Evolutionary conservation across 2,888 invertebrate genomes (phyloP).

Genomic region (Sycophila texana): DNA sequence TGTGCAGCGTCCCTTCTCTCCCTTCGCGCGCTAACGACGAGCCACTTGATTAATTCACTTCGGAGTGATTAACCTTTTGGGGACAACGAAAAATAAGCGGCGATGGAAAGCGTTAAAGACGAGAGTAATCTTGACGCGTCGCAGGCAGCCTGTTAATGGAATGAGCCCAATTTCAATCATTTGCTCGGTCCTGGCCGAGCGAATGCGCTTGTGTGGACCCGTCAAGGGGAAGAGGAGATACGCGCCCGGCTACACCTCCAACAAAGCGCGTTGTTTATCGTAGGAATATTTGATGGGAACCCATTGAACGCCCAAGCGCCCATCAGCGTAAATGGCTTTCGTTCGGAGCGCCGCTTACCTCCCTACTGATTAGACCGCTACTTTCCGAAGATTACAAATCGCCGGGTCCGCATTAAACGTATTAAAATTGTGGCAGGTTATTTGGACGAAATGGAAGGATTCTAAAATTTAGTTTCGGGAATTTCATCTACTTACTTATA

Average conservation of each 20-base stretch:
- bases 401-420: not conserved
- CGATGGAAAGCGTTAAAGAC: conserved; percentile 3
- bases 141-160: conserved; percentile 31
- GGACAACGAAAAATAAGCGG: not conserved
- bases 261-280: conserved; percentile 35
- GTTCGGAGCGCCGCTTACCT: not conserved
- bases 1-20: conserved; percentile 2
- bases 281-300: conserved; percentile 40
- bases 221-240: conserved; percentile 6
- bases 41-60: conserved; percentile 46
- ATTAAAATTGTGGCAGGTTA: not conserved
- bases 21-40: conserved; percentile 31
- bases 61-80: conserved; percentile 21
- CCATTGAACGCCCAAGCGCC: conserved; percentile 20
- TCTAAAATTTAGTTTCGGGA: too few relatives aligned
- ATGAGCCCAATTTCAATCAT: conserved; percentile 41
- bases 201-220: not conserved
- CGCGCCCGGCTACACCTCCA: not conserved
- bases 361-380: conserved; percentile 19
- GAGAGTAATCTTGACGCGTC: conserved; percentile 5
- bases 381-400: conserved; percentile 23
- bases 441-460: not conserved
- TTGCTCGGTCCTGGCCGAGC: conserved; percentile 23
- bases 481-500: too few relatives aligned
- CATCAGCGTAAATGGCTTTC: conserved; percentile 34